These are phyloP conservation scores for Drosophila neotestacea DNA, from an alignment of 2,888 invertebrate genomes.

Conservation along the genomic window DNA sequence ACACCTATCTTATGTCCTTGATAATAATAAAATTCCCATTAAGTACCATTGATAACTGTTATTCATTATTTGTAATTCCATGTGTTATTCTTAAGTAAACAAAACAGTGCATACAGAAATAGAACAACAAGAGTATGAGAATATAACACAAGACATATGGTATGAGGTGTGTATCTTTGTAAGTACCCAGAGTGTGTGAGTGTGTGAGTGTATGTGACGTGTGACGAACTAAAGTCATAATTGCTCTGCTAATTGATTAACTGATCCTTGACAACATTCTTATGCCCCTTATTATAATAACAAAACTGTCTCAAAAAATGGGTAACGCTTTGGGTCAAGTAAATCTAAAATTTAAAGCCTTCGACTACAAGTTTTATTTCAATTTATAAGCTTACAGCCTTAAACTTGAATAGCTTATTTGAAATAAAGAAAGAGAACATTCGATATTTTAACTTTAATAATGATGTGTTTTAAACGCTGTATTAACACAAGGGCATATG, in stretches of 20 bases:
- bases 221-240: conserved; percentile 22
- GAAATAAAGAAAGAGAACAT: no score
- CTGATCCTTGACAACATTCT: conserved; percentile 6
- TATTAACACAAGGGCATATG: no score
- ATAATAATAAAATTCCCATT: conserved; percentile 31
- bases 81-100: conserved; percentile 26
- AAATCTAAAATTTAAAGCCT: no score
- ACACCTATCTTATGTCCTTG: conserved; percentile 24
- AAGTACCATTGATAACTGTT: conserved; percentile 22
- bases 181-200: conserved; percentile 2
- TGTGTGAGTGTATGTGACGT: conserved; percentile 1
- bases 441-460: no score
- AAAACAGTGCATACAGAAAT: conserved; percentile 33
- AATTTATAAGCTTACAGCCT: no score
- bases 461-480: no score
- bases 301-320: no score
- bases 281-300: no score
- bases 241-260: conserved; percentile 45
- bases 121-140: conserved; percentile 10
- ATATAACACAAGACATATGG: not conserved
- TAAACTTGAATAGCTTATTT: no score
- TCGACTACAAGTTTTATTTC: no score
- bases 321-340: no score
- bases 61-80: conserved; percentile 39
- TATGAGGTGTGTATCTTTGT: not conserved